Evolutionary conservation across 2,113 vertebrate genomes (phyloP).

Genomic region (Aspiorhynchus laticeps): DNA sequence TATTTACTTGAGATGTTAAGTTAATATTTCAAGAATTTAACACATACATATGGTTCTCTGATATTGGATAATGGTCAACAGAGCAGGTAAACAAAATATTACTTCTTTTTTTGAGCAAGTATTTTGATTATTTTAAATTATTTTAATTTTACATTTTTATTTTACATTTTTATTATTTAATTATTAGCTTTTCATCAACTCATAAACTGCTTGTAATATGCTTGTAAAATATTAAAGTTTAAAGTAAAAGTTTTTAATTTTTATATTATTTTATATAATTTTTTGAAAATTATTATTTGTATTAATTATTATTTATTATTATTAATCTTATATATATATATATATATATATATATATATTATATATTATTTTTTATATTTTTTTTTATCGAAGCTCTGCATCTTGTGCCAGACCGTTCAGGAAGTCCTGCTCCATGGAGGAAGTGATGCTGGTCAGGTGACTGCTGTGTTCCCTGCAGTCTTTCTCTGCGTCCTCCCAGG

Average conservation of each 20-base stretch:
- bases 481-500: constrained; percentile 95
- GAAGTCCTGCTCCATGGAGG: constrained; percentile 84
- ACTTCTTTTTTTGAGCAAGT: background rate
- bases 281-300: no score
- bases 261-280: no score
- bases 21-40: background rate
- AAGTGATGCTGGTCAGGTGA: constrained; percentile 89
- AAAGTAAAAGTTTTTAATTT: no score
- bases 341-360: no score
- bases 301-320: no score
- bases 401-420: constrained; percentile 79
- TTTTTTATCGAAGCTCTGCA: no score
- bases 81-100: no score
- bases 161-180: background rate
- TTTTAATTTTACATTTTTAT: background rate
- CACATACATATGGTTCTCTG: background rate
- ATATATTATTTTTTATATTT: no score
- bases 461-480: constrained; percentile 89
- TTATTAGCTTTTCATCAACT: background rate
- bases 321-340: no score
- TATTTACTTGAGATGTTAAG: background rate
- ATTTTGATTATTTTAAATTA: background rate
- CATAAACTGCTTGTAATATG: background rate
- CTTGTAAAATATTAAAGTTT: background rate
- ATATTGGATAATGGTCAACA: background rate